Conservation (phyloP, 2,888 invertebrate species). For the Hydraecia micacea region DNA sequence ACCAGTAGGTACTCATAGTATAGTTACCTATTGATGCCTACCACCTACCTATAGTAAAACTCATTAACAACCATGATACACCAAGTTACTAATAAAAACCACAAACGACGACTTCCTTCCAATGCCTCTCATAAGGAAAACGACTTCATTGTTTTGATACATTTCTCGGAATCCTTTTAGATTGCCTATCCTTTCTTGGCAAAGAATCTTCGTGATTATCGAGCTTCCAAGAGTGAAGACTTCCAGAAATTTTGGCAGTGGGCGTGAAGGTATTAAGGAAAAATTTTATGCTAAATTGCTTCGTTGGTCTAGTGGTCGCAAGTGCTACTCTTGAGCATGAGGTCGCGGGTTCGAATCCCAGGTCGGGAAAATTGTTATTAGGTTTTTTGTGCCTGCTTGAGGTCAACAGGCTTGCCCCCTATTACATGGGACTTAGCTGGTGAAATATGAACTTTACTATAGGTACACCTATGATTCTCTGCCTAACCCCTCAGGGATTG, state of each 20-base stretch:
- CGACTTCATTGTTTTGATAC: constrained; percentile 64
- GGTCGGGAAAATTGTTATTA: not conserved
- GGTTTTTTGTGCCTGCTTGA: not conserved
- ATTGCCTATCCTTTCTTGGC: constrained; percentile 59
- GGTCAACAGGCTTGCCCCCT: not conserved
- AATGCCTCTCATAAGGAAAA: constrained; percentile 62
- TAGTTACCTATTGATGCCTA: not conserved
- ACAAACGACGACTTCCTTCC: constrained; percentile 60
- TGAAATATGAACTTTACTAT: not conserved
- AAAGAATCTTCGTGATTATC: constrained; percentile 53
- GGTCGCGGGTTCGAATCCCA: not conserved
- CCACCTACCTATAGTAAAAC: constrained; percentile 5
- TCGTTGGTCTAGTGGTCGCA: not conserved
- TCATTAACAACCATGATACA: constrained; percentile 51
- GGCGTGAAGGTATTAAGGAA: constrained; percentile 41
- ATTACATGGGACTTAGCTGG: not conserved
- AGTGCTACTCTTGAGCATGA: not conserved
- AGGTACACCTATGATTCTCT: too few species aligned
- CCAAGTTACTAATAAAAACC: constrained; percentile 60
- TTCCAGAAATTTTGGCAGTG: constrained; percentile 51
- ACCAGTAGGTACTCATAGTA: not conserved
- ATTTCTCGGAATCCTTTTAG: constrained; percentile 61
- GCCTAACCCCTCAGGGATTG: too few species aligned
- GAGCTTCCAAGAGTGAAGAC: constrained; percentile 22
- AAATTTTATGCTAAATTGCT: not conserved